phyloP scores from a whole-genome alignment of 2,888 invertebrate genomes.

The Arctia plantaginis region DNA sequence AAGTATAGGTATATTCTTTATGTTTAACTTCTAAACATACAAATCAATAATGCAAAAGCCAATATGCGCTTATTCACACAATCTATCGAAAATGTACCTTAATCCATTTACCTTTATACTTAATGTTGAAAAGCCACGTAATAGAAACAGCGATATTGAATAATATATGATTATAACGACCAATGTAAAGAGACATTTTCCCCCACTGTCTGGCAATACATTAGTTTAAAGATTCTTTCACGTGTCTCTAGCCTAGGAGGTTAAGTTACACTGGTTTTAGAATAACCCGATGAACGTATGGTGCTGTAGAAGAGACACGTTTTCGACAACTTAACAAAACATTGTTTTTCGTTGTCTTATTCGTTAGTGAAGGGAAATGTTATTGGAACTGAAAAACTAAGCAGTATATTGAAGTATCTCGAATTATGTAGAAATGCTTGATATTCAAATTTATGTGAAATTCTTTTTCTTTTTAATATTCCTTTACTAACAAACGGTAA shows the following conservation, averaged over 20 bases:
- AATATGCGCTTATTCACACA: constrained; percentile 11
- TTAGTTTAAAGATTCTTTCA: background rate
- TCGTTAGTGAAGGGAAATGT: constrained; percentile 28
- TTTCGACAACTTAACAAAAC: constrained; percentile 40
- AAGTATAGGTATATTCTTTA: background rate
- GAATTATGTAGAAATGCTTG: background rate
- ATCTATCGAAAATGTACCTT: constrained; percentile 18
- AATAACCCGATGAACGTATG: constrained; percentile 24
- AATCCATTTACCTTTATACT: constrained; percentile 30
- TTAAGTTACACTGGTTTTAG: constrained; percentile 25
- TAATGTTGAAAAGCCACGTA: constrained; percentile 36
- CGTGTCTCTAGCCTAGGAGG: constrained; percentile 25
- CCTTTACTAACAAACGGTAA: background rate
- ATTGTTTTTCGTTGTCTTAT: constrained; percentile 44
- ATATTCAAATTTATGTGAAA: background rate
- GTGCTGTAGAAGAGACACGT: constrained; percentile 28
- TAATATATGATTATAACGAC: constrained; percentile 49
- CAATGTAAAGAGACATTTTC: constrained; percentile 24
- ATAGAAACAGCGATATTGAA: constrained; percentile 45
- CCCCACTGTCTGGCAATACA: background rate
- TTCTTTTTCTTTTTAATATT: too few relatives aligned
- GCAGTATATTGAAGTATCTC: background rate
- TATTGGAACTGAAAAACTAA: background rate
- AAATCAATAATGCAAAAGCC: background rate
- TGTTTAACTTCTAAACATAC: background rate